Evolutionary conservation across 2,113 vertebrate genomes (phyloP), one percentile per base, ranked within the genome.

Genomic region (Pimephales promelas): DNA sequence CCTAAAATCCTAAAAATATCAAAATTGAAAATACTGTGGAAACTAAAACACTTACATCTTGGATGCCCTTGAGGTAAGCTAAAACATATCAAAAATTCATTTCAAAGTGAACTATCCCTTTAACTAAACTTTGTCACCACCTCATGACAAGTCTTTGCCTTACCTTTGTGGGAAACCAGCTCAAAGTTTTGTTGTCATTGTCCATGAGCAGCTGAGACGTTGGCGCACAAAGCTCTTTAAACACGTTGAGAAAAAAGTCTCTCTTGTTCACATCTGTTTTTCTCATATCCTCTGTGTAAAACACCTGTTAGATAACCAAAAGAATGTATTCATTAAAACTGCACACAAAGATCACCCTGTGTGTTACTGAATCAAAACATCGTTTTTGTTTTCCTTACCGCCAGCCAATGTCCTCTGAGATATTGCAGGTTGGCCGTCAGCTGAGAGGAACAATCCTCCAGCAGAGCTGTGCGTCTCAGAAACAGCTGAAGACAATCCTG

Each of bases 101-200:
- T n/a, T n/a, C n/a, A n/a, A n/a, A n/a, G n/a, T n/a, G n/a, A n/a
- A n/a, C n/a, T n/a, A n/a, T n/a, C n/a, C n/a, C n/a, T n/a, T n/a
- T n/a, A n/a, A 40, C 40, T 40, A 40, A 40, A 40, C 40, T 40
- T 40, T 10, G 8, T 40, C 9, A 10, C 40, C 28, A 79, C 9
- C 28, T 54, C 13, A 36, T 49, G 1, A 3, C 14, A 80, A 14
- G 1, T 70, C 31, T 31, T 7, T n/a, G 76, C 90, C 34, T 90
- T 84, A 96, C 95, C 80, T 31, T 89, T 18, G 88, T 45, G 75
- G 95, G 95, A 85, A 96, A 96, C 95, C 96, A 97, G 79, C 91
- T 88, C 76, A 84, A 85, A 56, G 91, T 92, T 57, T 88, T 13
- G 0, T 81, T 85, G 10, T 94, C 90, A 1, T 93, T 91, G 80